Evolutionary conservation across 2,888 invertebrate genomes (phyloP).

Genomic region (Digitonthophagus gazella): DNA sequence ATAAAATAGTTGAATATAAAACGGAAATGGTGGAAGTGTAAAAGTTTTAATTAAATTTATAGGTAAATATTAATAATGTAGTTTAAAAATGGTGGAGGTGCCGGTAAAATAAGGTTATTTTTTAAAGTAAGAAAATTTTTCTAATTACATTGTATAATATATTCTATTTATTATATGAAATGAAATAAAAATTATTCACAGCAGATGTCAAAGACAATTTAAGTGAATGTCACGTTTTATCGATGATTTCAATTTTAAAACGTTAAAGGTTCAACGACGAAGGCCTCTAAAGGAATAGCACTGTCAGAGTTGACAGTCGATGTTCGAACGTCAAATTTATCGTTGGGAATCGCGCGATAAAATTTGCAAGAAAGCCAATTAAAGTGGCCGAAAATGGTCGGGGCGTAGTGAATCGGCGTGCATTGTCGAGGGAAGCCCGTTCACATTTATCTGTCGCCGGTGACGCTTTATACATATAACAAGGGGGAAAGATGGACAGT

Average conservation of each 20-base stretch:
- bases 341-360: not conserved
- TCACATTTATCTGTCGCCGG: constrained; percentile 8
- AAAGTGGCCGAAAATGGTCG: constrained; percentile 7
- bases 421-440: not conserved
- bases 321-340: not conserved
- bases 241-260: not conserved
- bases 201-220: not conserved
- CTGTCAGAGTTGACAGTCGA: not conserved
- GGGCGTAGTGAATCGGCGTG: not conserved
- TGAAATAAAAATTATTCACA: not conserved
- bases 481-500: constrained; percentile 13
- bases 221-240: not conserved
- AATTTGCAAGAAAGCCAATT: constrained; percentile 4
- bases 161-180: not conserved
- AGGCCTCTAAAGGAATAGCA: not conserved
- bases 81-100: not conserved
- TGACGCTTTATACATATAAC: not conserved
- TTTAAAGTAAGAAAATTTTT: too few relatives aligned
- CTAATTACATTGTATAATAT: too few relatives aligned
- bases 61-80: too few relatives aligned
- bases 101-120: too few relatives aligned
- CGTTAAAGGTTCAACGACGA: not conserved
- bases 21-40: too few relatives aligned
- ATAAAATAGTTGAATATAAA: too few relatives aligned
- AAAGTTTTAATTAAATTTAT: too few relatives aligned